phyloP scores from a whole-genome alignment of 2,797 vertebrate genomes.

The Nothura maculosa region DNA sequence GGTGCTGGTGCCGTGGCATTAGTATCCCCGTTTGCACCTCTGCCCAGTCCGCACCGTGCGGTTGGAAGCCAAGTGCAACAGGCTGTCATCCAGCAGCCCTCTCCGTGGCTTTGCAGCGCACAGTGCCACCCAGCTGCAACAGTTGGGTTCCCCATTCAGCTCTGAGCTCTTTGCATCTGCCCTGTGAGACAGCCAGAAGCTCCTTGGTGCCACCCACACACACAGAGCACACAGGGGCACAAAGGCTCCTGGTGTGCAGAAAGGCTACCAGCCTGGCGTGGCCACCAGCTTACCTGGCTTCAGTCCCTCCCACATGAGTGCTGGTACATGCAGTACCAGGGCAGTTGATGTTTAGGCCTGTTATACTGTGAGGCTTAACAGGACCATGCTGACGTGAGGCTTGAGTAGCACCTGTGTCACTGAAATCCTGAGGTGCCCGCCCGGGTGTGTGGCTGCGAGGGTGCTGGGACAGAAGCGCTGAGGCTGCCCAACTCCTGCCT shows the following conservation, averaged over 20 bases:
- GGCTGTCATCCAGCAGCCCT: neutral
- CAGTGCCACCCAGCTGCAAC: fast-evolving
- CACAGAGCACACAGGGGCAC: fast-evolving
- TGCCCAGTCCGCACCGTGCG: fast-evolving
- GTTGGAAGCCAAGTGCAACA: neutral
- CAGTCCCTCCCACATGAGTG: fast-evolving
- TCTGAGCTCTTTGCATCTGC: neutral
- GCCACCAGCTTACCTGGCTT: neutral
- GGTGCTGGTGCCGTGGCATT: fast-evolving
- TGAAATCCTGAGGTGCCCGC: fast-evolving
- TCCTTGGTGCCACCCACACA: fast-evolving
- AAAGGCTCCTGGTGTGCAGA: neutral
- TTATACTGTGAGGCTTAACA: fast-evolving
- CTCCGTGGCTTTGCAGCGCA: fast-evolving
- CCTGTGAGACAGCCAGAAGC: neutral
- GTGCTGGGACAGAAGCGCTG: neutral
- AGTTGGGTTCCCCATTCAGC: no score
- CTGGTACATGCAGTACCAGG: fast-evolving
- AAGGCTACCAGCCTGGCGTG: fast-evolving
- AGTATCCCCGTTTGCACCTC: neutral
- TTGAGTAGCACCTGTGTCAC: fast-evolving
- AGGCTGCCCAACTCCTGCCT: neutral
- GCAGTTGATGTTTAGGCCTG: no score
- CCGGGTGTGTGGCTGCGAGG: fast-evolving
- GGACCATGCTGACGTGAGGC: fast-evolving